phyloP scores from a whole-genome alignment of 2,113 vertebrate genomes.

The Raja brachyura region DNA sequence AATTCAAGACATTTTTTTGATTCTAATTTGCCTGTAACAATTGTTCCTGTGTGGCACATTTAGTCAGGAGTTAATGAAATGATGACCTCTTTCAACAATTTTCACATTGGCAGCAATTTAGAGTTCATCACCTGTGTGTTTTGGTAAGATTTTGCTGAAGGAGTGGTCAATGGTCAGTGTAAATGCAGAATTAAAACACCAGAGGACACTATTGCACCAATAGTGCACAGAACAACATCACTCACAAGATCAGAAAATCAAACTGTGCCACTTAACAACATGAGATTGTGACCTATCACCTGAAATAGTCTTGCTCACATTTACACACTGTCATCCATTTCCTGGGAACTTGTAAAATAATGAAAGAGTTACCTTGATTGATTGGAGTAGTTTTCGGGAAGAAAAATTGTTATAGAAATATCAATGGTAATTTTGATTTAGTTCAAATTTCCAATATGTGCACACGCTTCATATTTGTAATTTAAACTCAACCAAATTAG shows the following conservation, averaged over 20 bases:
- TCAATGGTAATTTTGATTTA: neutral
- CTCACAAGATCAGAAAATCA: neutral
- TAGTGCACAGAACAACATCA: slow-evolving; percentile 41
- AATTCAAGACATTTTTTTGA: slow-evolving; percentile 51
- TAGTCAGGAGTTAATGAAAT: slow-evolving; percentile 50
- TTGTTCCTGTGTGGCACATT: slow-evolving; percentile 53
- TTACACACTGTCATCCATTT: neutral
- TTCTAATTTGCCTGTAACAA: slow-evolving; percentile 54
- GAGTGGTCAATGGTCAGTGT: neutral
- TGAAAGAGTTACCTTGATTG: slow-evolving; percentile 3
- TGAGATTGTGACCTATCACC: slow-evolving; percentile 2
- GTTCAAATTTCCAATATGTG: neutral
- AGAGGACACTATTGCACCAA: slow-evolving; percentile 89
- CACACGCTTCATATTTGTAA: neutral
- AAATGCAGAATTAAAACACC: slow-evolving; percentile 47
- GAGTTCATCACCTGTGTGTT: neutral
- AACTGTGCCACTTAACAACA: neutral
- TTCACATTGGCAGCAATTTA: neutral
- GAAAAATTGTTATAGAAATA: neutral
- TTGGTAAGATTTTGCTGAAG: neutral
- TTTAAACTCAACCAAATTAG: neutral
- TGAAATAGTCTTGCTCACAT: neutral
- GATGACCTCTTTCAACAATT: slow-evolving; percentile 6
- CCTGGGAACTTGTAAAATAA: neutral
- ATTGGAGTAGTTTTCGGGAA: neutral